Base-by-base conservation (phyloP, 2,113 vertebrate genomes). In the Melozone crissalis region DNA sequence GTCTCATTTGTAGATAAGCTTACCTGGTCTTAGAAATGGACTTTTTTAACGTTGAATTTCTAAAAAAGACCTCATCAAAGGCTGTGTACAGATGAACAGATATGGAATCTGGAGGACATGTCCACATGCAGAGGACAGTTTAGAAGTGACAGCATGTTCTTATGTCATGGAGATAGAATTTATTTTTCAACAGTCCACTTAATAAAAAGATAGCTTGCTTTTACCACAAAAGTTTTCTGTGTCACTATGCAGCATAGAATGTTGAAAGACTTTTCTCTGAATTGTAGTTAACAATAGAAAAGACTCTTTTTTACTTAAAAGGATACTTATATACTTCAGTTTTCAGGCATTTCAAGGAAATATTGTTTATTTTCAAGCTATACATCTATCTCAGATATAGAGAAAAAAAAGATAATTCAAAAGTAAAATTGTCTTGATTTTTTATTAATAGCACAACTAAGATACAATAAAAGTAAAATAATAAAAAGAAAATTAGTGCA, bases 341-440 rank as follows among this genome's bases (percentile, higher is more conserved):
- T 66, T 81, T n/a, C 47, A 92, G 68, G 58, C 55, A 94, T 94
- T 93, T 95, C 37, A 67, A 26, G 23, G 71, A 46, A 33, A 89
- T 55, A 61, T 61, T 89, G 20, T 22, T 84, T 85, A 72, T 94
- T 92, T 94, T 94, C 91, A 93, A 92, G 57, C 26, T 86, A 87
- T 81, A 85, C 0, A 31, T 57, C 52, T 83, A 93, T 47, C 41
- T 94, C 57, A 69, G 43, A 84, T 72, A 94, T 62, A 67, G 18
- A 73, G 37, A n/a, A 94, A 63, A n/a, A 65, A 62, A 92, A 58
- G 58, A 91, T 83, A 27, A 90, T 84, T 87, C 4, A 81, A 66
- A 71, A 90, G 80, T 81, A 83, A 7, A 51, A 35, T 7, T 59
- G 59, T 80, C 14, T 62, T 47, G 28, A 3, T 63, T 35, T 54